These are phyloP conservation scores for Platycercus adscitus DNA, from an alignment of 2,113 vertebrate species.

Conservation along the genomic window DNA sequence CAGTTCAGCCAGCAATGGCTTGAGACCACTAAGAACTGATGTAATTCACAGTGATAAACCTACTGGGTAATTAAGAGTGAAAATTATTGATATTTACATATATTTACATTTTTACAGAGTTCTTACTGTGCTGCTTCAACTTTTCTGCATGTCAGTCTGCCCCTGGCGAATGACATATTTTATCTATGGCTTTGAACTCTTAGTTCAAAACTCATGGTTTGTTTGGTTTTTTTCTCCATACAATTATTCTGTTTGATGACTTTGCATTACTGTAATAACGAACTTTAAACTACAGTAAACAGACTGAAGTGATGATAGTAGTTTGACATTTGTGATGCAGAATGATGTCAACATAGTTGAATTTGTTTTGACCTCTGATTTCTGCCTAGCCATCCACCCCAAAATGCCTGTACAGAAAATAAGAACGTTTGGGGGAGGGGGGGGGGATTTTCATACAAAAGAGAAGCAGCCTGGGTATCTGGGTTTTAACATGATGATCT, in stretches of 20 bases:
- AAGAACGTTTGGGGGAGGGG: not conserved
- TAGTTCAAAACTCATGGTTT: not conserved
- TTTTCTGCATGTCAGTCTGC: not conserved
- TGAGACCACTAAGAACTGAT: conserved; percentile 6
- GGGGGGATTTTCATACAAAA: not conserved
- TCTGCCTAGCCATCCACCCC: not conserved
- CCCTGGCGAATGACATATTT: not conserved
- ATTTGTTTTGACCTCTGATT: not conserved
- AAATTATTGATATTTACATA: conserved; percentile 17
- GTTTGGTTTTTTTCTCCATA: not conserved
- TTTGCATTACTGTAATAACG: not conserved
- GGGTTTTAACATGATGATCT: not conserved
- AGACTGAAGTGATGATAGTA: not conserved
- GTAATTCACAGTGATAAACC: not conserved
- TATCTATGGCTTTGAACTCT: not conserved
- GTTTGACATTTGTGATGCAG: not conserved
- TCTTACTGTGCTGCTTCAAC: not conserved
- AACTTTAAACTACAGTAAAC: not conserved
- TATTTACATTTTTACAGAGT: not conserved
- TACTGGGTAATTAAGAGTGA: conserved; percentile 1
- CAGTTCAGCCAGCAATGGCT: not conserved
- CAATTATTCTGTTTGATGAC: not conserved
- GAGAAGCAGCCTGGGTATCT: not conserved
- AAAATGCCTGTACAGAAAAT: not conserved
- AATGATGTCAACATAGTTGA: not conserved